phyloP scores from a whole-genome alignment of 2,888 invertebrate genomes.

The Automeris io region DNA sequence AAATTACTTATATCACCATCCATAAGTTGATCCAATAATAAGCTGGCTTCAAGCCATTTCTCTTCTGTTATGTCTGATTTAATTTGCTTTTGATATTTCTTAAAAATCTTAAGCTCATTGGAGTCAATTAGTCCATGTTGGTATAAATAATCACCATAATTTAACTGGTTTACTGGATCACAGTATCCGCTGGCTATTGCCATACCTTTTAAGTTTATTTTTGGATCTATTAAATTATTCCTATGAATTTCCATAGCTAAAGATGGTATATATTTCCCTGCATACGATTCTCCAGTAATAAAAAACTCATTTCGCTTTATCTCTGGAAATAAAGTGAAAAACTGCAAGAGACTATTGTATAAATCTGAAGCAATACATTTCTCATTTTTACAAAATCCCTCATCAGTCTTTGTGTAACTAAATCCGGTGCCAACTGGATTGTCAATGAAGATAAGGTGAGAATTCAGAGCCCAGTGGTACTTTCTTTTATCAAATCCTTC shows the following conservation, averaged over 20 bases:
- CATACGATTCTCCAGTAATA: constrained; percentile 80
- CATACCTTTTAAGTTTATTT: constrained; percentile 73
- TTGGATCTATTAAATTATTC: constrained; percentile 39
- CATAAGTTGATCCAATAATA: constrained; percentile 82
- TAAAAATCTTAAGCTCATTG: constrained; percentile 74
- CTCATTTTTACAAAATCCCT: constrained; percentile 75
- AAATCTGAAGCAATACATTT: constrained; percentile 73
- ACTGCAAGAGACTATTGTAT: constrained; percentile 72
- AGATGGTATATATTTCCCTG: constrained; percentile 73
- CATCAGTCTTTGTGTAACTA: constrained; percentile 75
- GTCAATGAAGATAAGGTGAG: constrained; percentile 79
- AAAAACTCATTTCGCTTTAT: constrained; percentile 73
- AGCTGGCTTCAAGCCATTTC: constrained; percentile 81
- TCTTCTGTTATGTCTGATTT: constrained; percentile 75
- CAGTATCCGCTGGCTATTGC: constrained; percentile 73
- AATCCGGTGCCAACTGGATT: constrained; percentile 82
- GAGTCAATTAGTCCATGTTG: constrained; percentile 74
- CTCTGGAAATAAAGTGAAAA: constrained; percentile 77
- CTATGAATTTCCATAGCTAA: constrained; percentile 71
- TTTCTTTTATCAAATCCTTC: constrained; percentile 51
- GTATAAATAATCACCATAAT: constrained; percentile 69
- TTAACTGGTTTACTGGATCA: constrained; percentile 68
- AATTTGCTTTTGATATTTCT: constrained; percentile 75
- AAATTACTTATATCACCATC: constrained; percentile 45
- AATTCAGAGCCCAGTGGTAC: constrained; percentile 76